Base-by-base conservation (phyloP, 1,140 invertebrate species). In the Artemia franciscana region DNA sequence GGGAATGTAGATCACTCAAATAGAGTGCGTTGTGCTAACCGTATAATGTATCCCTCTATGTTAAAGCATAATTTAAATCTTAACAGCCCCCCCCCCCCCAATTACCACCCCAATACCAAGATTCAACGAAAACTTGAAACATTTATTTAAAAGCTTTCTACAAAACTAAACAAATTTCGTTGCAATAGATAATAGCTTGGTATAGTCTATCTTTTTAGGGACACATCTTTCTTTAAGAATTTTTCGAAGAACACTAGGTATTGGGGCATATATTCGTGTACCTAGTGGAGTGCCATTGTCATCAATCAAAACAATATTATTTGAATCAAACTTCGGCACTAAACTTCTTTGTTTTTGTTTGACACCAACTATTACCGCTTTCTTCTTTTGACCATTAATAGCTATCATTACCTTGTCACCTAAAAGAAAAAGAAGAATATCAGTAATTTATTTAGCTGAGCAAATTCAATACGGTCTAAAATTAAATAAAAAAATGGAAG, bases 221-320 rank as follows among this genome's bases (percentile, higher is more conserved):
- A 82, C 76, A 0, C 85, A 87, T 69, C 84, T 85, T 67, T 87
- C 80, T 73, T 87, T 89, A 5, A 91, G 73, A 62, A 88, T 85
- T 5, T 84, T 88, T 63, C 93, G 76, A n/a, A 98, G 74, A 58
- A 89, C 79, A 3, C 89, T 85, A 5, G 95, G 95, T 66, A 99
- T 87, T 0, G 95, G 95, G 12, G 91, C 91, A 69, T 86, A 82
- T 66, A 98, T 92, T 65, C 94, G 79, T 3, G 87, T 98, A 24
- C 95, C 95, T 9, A 95, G 73, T 0, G 94, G 92, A 24, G 80
- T 85, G 66, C 91, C 92, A 73, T 83, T 88, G 68, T 98, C 91
- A 70, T 98, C 92, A 61, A 99, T 86, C 0, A 99, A 73, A 1
- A 98, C 93, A 63, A 98, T 72, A 75, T 98, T 98, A 71, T 98